Conservation (phyloP, 2,888 invertebrate species). For the Callyntrura guangdongensis region DNA sequence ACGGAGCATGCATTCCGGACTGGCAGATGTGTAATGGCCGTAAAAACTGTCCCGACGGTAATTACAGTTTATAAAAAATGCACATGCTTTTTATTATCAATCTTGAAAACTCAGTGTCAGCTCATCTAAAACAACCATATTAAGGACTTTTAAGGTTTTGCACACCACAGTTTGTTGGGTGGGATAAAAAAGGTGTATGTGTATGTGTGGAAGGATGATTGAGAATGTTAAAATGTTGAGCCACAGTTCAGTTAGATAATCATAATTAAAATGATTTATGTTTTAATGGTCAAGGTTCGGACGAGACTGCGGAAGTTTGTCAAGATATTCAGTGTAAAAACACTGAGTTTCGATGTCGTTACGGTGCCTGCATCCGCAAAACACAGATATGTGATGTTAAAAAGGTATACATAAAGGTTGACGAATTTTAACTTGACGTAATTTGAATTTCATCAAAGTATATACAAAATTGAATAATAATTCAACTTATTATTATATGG, state of each 20-base stretch:
- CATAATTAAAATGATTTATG: conserved; percentile 26
- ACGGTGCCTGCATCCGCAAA: conserved; percentile 79
- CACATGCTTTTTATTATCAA: not conserved
- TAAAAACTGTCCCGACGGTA: conserved; percentile 80
- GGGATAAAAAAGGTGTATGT: too few relatives aligned
- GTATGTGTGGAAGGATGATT: too few relatives aligned
- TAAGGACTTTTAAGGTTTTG: too few relatives aligned
- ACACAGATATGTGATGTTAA: conserved; percentile 79
- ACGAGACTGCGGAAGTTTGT: conserved; percentile 82
- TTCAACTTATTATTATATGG: too few relatives aligned
- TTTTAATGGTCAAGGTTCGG: conserved; percentile 79
- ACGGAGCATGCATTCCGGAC: conserved; percentile 83
- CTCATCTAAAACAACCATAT: too few relatives aligned
- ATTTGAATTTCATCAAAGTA: too few relatives aligned
- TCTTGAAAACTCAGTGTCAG: too few relatives aligned
- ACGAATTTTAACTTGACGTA: too few relatives aligned
- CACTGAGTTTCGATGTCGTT: conserved; percentile 82
- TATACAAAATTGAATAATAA: too few relatives aligned
- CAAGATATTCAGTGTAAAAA: conserved; percentile 79
- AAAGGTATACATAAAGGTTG: too few relatives aligned
- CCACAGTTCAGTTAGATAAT: conserved; percentile 31
- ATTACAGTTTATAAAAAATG: conserved; percentile 10
- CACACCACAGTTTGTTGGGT: too few relatives aligned
- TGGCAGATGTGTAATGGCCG: conserved; percentile 81
- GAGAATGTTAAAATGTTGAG: not conserved